Base-by-base conservation (phyloP, 1,140 invertebrate genomes). In the Musca domestica region DNA sequence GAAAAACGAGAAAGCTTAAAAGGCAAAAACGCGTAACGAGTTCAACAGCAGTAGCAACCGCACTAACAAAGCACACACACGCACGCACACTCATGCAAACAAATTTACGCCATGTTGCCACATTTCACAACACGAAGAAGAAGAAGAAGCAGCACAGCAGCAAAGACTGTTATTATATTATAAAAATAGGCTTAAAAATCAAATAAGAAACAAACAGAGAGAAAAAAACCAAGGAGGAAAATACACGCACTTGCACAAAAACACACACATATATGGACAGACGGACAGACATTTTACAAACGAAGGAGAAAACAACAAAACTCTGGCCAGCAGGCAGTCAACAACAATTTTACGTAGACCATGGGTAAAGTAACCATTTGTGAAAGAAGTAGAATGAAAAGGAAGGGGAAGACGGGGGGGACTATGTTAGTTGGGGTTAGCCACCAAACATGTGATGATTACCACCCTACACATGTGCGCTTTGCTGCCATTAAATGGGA, bases 21-120 rank as follows among this genome's bases (percentile, higher is more conserved):
- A 61, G 56, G 56, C 56, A 61, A 61, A 61, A 61, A 61, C 56
- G 56, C 56, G 56, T 61, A 61, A 61, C 56, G 56, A 61, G 56
- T 61, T 61, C 56, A 61, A 61, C 34, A 61, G 34, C 27, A 61
- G 34, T 41, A 41, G 34, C 34, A 41, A 41, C n/a, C 34, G 17
- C 30, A 61, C 9, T 12, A 17, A 61, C 56, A 7, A 61, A 61
- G 41, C 54, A 58, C 2, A 58, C 49, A 54, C 3, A 54, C 2
- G 17, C 19, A 56, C 23, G 23, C 23, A 56, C 5, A 56, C 52
- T 19, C 48, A 51, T 20, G 20, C 48, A 58, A 3, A 58, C 10
- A 58, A 34, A 41, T 41, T 41, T 10, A 41, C 20, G 56, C 56
- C 15, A 30, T 61, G 56, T 61, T 61, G 56, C 34, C 56, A 61